Conservation (phyloP, 2,888 invertebrate genomes). For the Drosophila aldrichi region DNA sequence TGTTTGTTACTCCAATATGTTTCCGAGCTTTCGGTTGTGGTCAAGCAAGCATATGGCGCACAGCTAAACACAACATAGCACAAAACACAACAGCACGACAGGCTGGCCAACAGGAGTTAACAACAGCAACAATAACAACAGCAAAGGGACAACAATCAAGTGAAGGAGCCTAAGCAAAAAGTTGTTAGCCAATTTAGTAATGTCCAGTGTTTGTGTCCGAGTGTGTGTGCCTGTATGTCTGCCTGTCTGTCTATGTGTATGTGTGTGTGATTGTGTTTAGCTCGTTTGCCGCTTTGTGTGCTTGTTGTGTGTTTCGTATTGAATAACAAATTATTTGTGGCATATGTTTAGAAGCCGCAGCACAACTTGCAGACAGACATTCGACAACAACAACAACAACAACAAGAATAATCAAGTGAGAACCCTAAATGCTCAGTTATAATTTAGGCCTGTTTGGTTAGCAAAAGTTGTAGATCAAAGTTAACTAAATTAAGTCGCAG, state of each 20-base stretch:
- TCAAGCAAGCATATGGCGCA: conserved; percentile 69
- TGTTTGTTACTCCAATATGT: background rate
- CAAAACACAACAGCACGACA: conserved; percentile 26
- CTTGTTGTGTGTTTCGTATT: conserved; percentile 74
- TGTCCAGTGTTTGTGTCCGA: conserved; percentile 59
- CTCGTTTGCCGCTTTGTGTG: conserved; percentile 76
- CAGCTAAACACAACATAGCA: conserved; percentile 24
- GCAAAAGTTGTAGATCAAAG: conserved; percentile 46
- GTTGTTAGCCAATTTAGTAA: conserved; percentile 77
- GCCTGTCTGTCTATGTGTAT: conserved; percentile 23
- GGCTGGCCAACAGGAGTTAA: conserved; percentile 47
- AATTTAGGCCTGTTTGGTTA: conserved; percentile 28
- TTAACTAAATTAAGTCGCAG: conserved; percentile 47
- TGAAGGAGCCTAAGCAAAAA: conserved; percentile 58
- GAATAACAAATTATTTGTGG: conserved; percentile 77
- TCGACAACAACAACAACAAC: conserved; percentile 2
- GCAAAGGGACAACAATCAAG: conserved; percentile 33
- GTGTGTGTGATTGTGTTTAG: conserved; percentile 29
- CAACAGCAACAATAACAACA: conserved; percentile 5
- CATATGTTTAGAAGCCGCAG: conserved; percentile 64
- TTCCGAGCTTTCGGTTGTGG: conserved; percentile 36
- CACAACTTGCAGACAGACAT: conserved; percentile 23
- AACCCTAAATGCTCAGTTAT: conserved; percentile 52
- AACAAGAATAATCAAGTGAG: conserved; percentile 23
- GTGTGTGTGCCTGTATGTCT: conserved; percentile 35